Percentiles rank a stretch among this genome's conserved stretches.
phyloP scores from a whole-genome alignment of 2,888 invertebrate genomes.

The Keiferia lycopersicella region DNA sequence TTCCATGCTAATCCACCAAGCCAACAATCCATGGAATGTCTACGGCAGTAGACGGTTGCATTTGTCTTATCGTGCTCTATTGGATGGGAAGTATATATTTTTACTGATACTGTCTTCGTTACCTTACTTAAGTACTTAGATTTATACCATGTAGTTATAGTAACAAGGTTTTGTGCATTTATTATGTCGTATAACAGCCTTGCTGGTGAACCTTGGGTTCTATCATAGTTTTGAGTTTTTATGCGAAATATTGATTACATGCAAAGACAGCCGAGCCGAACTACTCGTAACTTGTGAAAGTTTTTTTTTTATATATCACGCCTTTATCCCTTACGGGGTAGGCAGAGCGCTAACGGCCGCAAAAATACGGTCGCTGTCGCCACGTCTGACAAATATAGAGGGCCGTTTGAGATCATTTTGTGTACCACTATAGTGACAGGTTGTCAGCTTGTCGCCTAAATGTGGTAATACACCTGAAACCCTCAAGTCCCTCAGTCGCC shows the following conservation, averaged over 20 bases:
- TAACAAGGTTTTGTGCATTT: constrained; percentile 25
- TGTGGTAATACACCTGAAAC: too few species aligned
- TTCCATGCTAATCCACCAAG: constrained; percentile 32
- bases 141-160: constrained; percentile 39
- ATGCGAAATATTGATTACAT: neutral
- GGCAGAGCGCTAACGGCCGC: too few species aligned
- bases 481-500: too few species aligned
- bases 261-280: too few species aligned
- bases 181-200: constrained; percentile 22
- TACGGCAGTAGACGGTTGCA: constrained; percentile 42
- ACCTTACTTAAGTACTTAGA: constrained; percentile 45
- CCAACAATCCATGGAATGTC: constrained; percentile 44
- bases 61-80: constrained; percentile 50
- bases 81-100: constrained; percentile 49
- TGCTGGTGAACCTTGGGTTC: constrained; percentile 8
- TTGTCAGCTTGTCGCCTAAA: too few species aligned
- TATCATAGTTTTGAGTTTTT: neutral
- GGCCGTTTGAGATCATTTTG: too few species aligned
- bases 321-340: too few species aligned
- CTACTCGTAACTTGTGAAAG: too few species aligned
- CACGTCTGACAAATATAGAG: too few species aligned
- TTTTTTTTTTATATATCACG: too few species aligned
- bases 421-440: too few species aligned
- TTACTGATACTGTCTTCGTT: constrained; percentile 39
- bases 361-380: too few species aligned